These are phyloP conservation scores for Himalopsyche japonica DNA, from an alignment of 2,888 invertebrate genomes.

Conservation along the genomic window DNA sequence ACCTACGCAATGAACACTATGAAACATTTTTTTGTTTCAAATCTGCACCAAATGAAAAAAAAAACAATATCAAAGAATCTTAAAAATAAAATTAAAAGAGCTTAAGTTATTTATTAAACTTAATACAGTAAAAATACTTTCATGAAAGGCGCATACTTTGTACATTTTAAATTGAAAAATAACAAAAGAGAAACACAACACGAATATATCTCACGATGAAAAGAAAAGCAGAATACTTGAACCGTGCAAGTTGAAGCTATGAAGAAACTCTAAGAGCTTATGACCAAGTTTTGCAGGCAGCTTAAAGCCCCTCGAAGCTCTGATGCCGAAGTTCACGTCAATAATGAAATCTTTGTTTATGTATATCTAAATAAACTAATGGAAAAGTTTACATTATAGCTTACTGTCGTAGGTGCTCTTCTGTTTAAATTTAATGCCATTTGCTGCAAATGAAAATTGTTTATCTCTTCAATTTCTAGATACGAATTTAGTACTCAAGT, in stretches of 20 bases:
- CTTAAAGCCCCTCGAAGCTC: slow-evolving; percentile 12
- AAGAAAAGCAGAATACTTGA: neutral
- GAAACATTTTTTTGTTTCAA: neutral
- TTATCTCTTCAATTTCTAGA: too few species aligned
- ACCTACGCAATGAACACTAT: too few species aligned
- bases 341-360: slow-evolving; percentile 35
- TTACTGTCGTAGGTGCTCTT: neutral
- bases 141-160: neutral
- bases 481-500: too few species aligned
- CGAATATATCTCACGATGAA: neutral
- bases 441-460: neutral
- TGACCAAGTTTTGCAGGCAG: slow-evolving; percentile 9
- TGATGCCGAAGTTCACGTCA: slow-evolving; percentile 37
- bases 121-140: neutral
- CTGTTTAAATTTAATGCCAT: neutral
- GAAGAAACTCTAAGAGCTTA: neutral
- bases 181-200: slow-evolving; percentile 6
- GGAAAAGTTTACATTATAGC: slow-evolving; percentile 29
- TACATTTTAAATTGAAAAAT: slow-evolving; percentile 11
- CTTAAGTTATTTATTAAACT: neutral
- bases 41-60: neutral
- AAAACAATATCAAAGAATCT: neutral
- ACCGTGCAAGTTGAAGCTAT: neutral
- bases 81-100: neutral
- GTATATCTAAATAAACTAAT: slow-evolving; percentile 39